Evolutionary conservation across 2,113 vertebrate genomes (phyloP), one percentile per base, ranked within the genome.

Genomic region (Oryzias woworae): DNA sequence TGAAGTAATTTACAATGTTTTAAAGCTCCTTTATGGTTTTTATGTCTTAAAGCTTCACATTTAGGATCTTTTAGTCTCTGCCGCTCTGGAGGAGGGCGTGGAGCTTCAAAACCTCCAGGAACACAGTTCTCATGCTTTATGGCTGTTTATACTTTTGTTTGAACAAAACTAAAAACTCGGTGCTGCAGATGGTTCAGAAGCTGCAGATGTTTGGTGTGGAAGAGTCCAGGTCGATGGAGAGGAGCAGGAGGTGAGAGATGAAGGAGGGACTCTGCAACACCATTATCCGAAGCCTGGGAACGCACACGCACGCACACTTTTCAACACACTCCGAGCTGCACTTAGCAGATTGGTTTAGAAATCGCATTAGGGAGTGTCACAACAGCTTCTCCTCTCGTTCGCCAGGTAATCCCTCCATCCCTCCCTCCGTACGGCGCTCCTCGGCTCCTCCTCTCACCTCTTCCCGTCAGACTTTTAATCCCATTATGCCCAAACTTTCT

Each of bases 271-370:
- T 80, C 66, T 73, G 53, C 70, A 77, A 82, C 85, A 71, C 68
- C 78, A 89, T 86, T 85, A 85, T 82, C 66, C 73, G 70, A 77
- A 79, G 74, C 71, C 51, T 55, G 69, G 62, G 71, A 81, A 70
- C 81, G 20, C 20, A 26, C 26, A 5, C 26, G 26, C 26, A 36
- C 8, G 65, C 70, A 75, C 73, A 68, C 81, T 64, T 68, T n/a
- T 59, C 62, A 71, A 54, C 78, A 69, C 58, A 60, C 67, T 81
- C 76, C 50, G 69, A 68, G 77, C 71, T 85, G 88, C 88, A 90
- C 88, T 90, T 90, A 90, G 86, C 85, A 80, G 88, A 90, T 90
- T 90, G 88, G 76, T 83, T 86, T 85, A 82, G 81, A 87, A 89
- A 90, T 88, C 78, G 28, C 85, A 90, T 90, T 88, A 88, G 84